Conservation (phyloP, 2,888 invertebrate species). For the Bembecia ichneumoniformis region DNA sequence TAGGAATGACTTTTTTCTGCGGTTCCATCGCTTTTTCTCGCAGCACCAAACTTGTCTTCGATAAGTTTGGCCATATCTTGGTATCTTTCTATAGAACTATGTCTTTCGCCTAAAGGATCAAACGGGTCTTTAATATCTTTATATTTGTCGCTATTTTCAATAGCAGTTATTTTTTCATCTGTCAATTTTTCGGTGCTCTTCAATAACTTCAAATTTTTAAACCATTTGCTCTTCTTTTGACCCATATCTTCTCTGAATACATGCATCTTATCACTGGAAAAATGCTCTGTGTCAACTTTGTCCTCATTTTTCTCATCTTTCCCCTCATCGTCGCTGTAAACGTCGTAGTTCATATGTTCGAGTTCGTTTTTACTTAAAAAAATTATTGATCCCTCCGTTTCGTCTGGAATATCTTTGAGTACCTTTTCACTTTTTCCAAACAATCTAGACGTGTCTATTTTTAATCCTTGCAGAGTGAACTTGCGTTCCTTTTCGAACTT, state of each 20-base stretch:
- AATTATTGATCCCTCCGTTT: conserved; percentile 78
- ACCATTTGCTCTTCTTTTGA: conserved; percentile 77
- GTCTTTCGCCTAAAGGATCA: conserved; percentile 75
- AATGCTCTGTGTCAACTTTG: conserved; percentile 49
- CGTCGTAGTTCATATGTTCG: conserved; percentile 74
- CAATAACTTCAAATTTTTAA: conserved; percentile 72
- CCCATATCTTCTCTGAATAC: conserved; percentile 63
- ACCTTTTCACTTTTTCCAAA: conserved; percentile 69
- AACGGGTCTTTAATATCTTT: conserved; percentile 69
- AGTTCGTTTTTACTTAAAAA: conserved; percentile 77
- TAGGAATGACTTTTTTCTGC: conserved; percentile 67
- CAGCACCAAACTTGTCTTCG: conserved; percentile 76
- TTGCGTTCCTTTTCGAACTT: conserved; percentile 68
- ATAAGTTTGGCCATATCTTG: conserved; percentile 81
- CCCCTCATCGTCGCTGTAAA: conserved; percentile 64
- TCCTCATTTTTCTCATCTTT: conserved; percentile 61
- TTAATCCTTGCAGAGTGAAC: conserved; percentile 64
- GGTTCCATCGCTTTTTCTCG: conserved; percentile 56
- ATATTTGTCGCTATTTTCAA: conserved; percentile 49
- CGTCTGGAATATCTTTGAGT: conserved; percentile 68
- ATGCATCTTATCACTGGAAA: conserved; percentile 62
- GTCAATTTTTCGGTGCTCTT: conserved; percentile 58
- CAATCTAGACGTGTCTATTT: conserved; percentile 60
- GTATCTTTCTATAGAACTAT: conserved; percentile 79
- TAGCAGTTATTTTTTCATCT: conserved; percentile 57